Base-by-base conservation (phyloP, 2,113 vertebrate species). In the Aix galericulata region DNA sequence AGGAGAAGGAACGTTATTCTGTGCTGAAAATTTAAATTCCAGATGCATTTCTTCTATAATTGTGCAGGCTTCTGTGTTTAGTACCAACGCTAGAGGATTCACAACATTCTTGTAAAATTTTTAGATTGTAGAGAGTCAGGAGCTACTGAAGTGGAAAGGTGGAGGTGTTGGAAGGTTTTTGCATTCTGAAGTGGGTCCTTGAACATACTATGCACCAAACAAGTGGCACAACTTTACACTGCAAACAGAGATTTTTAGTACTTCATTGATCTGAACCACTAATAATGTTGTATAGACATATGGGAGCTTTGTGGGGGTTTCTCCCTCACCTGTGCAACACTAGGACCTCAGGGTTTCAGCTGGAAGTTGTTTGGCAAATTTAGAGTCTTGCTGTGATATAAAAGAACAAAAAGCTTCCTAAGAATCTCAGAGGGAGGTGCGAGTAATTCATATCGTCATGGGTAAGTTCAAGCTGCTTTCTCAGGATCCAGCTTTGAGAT, bases 1-100 rank as follows among this genome's bases (percentile, higher is more conserved):
- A 84, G 88, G 69, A 93, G 91, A 85, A 82, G 71, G 72, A 59
- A 74, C 42, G 11, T 93, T 91, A 66, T 17, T 94, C 87, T 78
- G 80, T 76, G 77, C 81, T 91, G 64, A 29, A 86, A 73, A 93
- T 93, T 91, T 52, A 55, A 94, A 95, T 97, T 98, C 96, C 95
- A 97, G 94, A 95, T 94, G 91, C 75, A 4, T 82, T 69, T 94
- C 50, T 92, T 66, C 48, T 82, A 0, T 74, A 79, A 76, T 53
- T 31, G 13, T 4, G 1, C 62, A 73, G 77, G 17, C 56, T 89
- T 86, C 55, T 75, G 42, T 40, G 53, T 73, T 73, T 83, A 73
- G 46, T 42, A 74, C 23, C 48, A 50, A 6, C 0, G 0, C 66
- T 75, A 32, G 27, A 86, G 75, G 55, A 74, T 60, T 89, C n/a